Base-by-base conservation (phyloP, 2,113 vertebrate genomes). In the Osmerus eperlanus region DNA sequence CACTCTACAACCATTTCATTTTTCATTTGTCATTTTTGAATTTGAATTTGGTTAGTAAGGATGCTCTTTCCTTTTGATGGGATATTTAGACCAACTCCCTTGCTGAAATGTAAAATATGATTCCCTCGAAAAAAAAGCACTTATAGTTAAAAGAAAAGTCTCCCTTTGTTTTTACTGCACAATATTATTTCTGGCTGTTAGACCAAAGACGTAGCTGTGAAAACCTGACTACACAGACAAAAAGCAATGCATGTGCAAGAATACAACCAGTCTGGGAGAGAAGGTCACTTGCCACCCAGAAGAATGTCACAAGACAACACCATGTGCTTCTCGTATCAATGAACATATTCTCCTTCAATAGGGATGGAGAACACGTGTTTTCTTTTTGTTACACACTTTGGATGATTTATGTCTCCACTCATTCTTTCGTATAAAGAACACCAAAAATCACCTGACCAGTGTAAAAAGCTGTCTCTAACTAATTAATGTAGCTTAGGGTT, bases 261-360 rank as follows among this genome's bases (percentile, higher is more conserved):
- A 71, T 75, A 28, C 77, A 67, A 80, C 75, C 65, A 9, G 67
- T 51, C 78, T 72, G 51, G 61, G 51, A 76, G 25, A 77, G 56
- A 64, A 70, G 53, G 71, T 62, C 47, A 79, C 77, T 77, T 76
- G 68, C 73, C 62, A 67, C 52, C 75, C 70, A 19, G 68, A 75
- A 41, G 13, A 47, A 78, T 56, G 66, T 70, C 71, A 75, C 71
- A 54, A 60, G 32, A 63, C 28, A 55, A 70, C 16, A 3, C 64
- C 41, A 36, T 70, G 78, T 76, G 75, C 77, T 81, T 79, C 67
- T 47, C 66, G 66, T 75, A 12, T 72, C 54, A 74, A 78, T 29
- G 56, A 68, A 78, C 76, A 82, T 28, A 64, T 73, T 64, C 19
- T 25, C 69, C 73, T 78, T 72, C 41, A 81, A 71, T 41, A 65